Evolutionary conservation across 2,797 vertebrate species (phyloP), one percentile per base, ranked within the genome.

Genomic region (Cirrhinus molitorella): DNA sequence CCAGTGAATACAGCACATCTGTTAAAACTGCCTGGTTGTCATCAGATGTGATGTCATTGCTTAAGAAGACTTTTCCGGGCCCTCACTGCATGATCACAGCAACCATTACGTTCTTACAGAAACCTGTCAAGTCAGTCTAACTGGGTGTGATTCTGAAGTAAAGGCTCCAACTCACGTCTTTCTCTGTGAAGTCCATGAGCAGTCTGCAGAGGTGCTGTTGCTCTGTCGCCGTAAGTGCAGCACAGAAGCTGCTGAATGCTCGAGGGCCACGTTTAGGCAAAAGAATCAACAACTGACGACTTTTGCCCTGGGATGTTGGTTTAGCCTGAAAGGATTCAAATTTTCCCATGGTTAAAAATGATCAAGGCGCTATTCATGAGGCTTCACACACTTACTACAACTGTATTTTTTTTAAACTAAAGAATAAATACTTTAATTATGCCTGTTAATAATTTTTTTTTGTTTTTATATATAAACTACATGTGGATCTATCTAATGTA

Each of bases 241-340:
- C 86, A 87, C 96, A 98, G 93, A 99, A 99, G 83, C 91, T 95
- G 86, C 91, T 93, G 74, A 99, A 99, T 7, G 98, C 98, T 40
- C 80, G 89, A 5, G 98, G 98, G 12, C 98, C 98, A 85, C 98
- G 95, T 88, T 97, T 98, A 37, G 98, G 98, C 80, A 99, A 91
- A 45, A 98, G 91, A 34, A 92, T 91, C 5, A 98, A 93, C 84
- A 99, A 94, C 70, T 59, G 84, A 84, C 88, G 93, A 89, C 90
- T 93, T 53, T 92, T 91, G 85, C 93, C 93, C 0, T 92, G 92
- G 72, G 93, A 94, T 0, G 93, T 95, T 65, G 79, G 81, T 63
- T 91, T 89, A 31, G 89, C 92, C 95, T 96, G 17, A 9, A 68
- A 80, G 47, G 47, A 59, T 75, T 76, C 31, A 67, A 72, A 53